Base-by-base conservation (phyloP, 2,888 invertebrate species). In the Notodonta ziczac region DNA sequence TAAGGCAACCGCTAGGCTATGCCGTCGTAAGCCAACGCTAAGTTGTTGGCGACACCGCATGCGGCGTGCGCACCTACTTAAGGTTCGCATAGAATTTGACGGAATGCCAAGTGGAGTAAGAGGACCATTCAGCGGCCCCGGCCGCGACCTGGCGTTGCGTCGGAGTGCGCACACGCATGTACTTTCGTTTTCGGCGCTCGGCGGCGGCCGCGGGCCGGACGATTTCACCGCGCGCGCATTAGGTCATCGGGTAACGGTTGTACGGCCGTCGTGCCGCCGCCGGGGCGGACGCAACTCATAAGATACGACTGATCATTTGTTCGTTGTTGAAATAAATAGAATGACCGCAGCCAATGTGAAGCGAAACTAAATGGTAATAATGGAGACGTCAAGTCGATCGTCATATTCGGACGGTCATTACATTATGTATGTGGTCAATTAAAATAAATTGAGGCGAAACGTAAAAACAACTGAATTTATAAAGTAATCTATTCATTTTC, bases 181-280 rank as follows among this genome's bases (percentile, higher is more conserved):
- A 89, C 89, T 90, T 90, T 90, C 89, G 87, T 87, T 90, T 89
- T 89, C 89, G 86, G 83, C 78, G 66, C 67, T 69, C 61, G 57
- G 58, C 62, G 35, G 60, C 50, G 59, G 61, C 56, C 66, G 69
- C 60, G 60, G 63, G 64, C 78, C 67, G 75, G 74, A 62, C 83
- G 86, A 87, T 87, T 87, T 87, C 87, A 81, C 87, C 84, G 73
- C 63, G 73, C 63, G 73, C 75, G 76, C 86, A 84, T 87, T 88
- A 85, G 89, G 89, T 89, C 89, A 89, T 84, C 83, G 76, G 81
- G 78, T 88, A 89, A 88, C 89, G 89, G 89, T 87, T 73, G 74
- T 71, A 69, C 62, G 70, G 62, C 63, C 60, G 63, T 40, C 56
- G 44, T 10, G 52, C 14, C 16, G 50, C 42, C 53, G 59, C 48